Base-by-base conservation (phyloP, 2,113 vertebrate genomes). In the Thermophis baileyi region DNA sequence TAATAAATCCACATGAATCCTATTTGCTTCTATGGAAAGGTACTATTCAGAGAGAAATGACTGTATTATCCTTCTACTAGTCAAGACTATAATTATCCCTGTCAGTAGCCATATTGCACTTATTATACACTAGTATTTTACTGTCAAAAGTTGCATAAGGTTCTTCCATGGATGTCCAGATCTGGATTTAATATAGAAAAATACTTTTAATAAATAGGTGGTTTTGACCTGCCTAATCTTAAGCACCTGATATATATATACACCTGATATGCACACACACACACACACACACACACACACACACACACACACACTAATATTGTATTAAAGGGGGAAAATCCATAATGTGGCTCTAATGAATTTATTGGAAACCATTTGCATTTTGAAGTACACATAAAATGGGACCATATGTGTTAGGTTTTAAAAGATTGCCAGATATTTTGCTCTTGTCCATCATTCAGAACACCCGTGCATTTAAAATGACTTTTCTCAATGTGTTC, bases 351-450 rank as follows among this genome's bases (percentile, higher is more conserved):
- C 96, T 96, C 93, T 95, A 96, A 94, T 95, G 91, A 97, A 96
- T 96, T 97, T 95, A 94, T 89, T 95, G 74, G 88, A 97, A 94
- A 96, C 93, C 94, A 95, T 96, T 97, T 97, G 85, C 92, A 93
- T 91, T 96, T 94, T 96, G 95, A 97, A 96, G 94, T 95, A 96
- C 96, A 95, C 57, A 95, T 95, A 97, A 97, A 96, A 94, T 96
- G 88, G 94, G 95, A 95, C 95, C 96, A 96, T 97, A 95, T 97
- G 96, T 94, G 95, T 96, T 96, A 96, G 94, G 93, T 97, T 96
- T 96, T 0, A 1, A 89, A 92, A 96, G 93, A 94, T 93, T 96
- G 95, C 69, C 92, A 90, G 95, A 69, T 96, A 94, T 96, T 97
- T 96, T 96, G 94, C 89, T 94, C 95, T 87, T 55, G 95, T 74